phyloP scores from a whole-genome alignment of 2,888 invertebrate genomes.

The Carterocephalus palaemon region DNA sequence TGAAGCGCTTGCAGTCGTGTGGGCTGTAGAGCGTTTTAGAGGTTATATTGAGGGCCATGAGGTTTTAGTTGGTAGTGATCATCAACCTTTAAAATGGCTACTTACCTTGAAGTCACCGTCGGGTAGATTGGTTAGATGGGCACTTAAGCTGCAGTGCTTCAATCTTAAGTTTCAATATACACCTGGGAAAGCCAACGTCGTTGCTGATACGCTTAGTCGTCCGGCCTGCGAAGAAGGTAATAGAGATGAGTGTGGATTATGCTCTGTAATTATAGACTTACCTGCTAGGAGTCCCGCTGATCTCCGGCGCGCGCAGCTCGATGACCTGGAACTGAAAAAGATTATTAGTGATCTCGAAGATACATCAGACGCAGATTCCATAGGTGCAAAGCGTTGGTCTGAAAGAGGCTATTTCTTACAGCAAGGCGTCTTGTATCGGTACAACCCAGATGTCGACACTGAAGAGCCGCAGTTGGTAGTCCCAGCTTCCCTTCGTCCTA shows the following conservation, averaged over 20 bases:
- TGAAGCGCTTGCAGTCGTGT: constrained; percentile 47
- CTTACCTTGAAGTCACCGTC: constrained; percentile 32
- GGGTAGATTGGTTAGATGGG: constrained; percentile 58
- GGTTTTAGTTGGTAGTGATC: constrained; percentile 48
- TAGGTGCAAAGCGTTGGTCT: background rate
- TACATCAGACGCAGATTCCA: background rate
- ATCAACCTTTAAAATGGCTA: constrained; percentile 33
- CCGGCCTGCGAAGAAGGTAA: constrained; percentile 16
- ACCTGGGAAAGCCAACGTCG: constrained; percentile 42
- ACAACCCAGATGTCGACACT: background rate
- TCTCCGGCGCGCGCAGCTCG: constrained; percentile 23
- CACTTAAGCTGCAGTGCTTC: constrained; percentile 44
- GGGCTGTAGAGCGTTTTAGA: constrained; percentile 47
- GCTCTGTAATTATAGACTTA: constrained; percentile 20
- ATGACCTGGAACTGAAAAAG: constrained; percentile 29
- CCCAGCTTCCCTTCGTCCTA: too few relatives aligned
- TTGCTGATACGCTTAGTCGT: constrained; percentile 49
- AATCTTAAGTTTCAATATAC: constrained; percentile 44
- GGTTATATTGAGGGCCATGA: constrained; percentile 46
- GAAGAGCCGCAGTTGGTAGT: constrained; percentile 3
- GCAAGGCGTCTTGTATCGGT: constrained; percentile 1
- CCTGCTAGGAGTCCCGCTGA: constrained; percentile 18
- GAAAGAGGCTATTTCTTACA: constrained; percentile 6
- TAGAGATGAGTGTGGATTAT: background rate
- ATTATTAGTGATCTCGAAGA: constrained; percentile 30